Base-by-base conservation (phyloP, 2,888 invertebrate genomes). In the Hirtodrosophila confusa region DNA sequence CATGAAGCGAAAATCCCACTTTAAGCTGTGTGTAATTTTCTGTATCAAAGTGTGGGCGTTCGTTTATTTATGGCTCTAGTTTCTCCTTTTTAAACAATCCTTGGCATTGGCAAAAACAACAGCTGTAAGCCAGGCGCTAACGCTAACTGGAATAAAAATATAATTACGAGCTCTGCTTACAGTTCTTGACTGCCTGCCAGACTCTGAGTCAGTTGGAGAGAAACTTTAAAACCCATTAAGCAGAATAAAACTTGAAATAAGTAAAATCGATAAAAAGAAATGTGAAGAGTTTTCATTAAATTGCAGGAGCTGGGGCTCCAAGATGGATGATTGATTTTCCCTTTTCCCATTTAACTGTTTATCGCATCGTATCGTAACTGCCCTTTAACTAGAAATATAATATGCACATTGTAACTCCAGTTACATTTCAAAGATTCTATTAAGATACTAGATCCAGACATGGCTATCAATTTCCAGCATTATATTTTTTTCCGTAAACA, bases 31-130 rank as follows among this genome's bases (percentile, higher is more conserved):
- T 75, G 80, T 77, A 77, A 77, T 67, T 68, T 70, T 68, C 62
- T 37, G 47, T 57, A 57, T 68, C 63, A 67, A 69, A 66, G 47
- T 69, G 78, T 62, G 64, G 64, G 57, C 47, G 49, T 49, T 50
- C 9, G 49, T 61, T 80, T 85, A 83, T 87, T 87, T 87, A 85
- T 80, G 73, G 69, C 44, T 50, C 60, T 39, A 41, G 69, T 41
- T 51, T 27, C 17, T 17, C 5, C 11, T 44, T 23, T n/a, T 36
- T 23, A 31, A 10, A 43, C 31, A 48, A 27, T 44, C 29, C 9
- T 29, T 23, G 11, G 24, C 39, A 47, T 64, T 49, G 47, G 31
- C 10, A 29, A 62, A 43, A 45, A 39, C 29, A 48, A 17, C 17
- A 48, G 33, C 36, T 49, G 51, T 27, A 40, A 40, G 33, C 10